Conservation (phyloP, 1,140 invertebrate genomes). For the Heliothis subflexa region DNA sequence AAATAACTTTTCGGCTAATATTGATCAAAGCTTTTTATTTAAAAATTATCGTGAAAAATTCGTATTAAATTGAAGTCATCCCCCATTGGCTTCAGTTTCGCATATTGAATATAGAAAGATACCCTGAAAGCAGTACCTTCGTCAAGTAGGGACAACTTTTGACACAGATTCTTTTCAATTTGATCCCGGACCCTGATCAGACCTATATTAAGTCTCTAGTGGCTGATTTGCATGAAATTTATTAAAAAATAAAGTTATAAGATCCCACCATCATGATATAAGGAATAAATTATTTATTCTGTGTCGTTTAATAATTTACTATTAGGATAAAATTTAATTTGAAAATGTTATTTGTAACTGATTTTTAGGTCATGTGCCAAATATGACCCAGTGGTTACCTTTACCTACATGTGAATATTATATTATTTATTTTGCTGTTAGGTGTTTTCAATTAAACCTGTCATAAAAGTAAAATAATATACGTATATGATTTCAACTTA, state of each 20-base stretch:
- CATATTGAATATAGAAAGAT: slow-evolving; percentile 70
- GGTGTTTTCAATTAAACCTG: neutral
- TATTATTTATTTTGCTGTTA: no score
- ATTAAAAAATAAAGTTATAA: slow-evolving; percentile 74
- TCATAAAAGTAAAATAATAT: neutral
- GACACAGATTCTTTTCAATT: slow-evolving; percentile 80
- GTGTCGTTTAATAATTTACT: slow-evolving; percentile 56
- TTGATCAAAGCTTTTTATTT: no score
- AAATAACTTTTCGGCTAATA: no score
- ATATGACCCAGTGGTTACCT: no score
- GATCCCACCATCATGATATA: slow-evolving; percentile 55
- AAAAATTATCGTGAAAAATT: neutral
- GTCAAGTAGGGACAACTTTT: slow-evolving; percentile 76
- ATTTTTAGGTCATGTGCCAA: neutral
- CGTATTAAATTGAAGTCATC: neutral
- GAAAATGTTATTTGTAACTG: no score
- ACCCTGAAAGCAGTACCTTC: slow-evolving; percentile 77
- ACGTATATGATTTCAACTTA: neutral
- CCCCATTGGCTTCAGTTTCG: slow-evolving; percentile 66
- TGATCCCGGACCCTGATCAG: slow-evolving; percentile 73
- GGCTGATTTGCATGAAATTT: slow-evolving; percentile 82
- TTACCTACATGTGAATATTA: no score
- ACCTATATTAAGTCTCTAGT: slow-evolving; percentile 78
- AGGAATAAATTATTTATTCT: slow-evolving; percentile 59
- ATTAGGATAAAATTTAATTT: neutral